phyloP scores from a whole-genome alignment of 1,140 invertebrate genomes.

The Drosophila willistoni region DNA sequence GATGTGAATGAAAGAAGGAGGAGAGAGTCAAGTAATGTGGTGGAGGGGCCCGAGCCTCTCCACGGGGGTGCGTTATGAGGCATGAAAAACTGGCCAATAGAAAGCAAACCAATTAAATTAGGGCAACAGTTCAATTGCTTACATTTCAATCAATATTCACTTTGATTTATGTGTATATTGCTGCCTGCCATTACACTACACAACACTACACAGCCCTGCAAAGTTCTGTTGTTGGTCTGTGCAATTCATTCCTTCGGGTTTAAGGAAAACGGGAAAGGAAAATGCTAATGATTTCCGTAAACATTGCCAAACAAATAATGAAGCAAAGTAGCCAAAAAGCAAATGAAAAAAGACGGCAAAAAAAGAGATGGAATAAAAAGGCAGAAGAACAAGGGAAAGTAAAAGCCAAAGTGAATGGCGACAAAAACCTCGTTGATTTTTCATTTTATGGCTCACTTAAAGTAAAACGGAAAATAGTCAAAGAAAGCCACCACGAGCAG shows the following conservation, averaged over 20 bases:
- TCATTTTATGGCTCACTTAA: constrained; percentile 65
- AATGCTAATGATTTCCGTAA: constrained; percentile 68
- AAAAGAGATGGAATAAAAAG: background rate
- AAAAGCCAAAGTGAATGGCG: constrained; percentile 26
- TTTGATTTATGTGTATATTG: constrained; percentile 39
- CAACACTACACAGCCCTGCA: background rate
- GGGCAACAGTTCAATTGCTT: constrained; percentile 41
- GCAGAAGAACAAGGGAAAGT: constrained; percentile 11
- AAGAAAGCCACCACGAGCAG: constrained; percentile 3
- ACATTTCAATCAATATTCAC: constrained; percentile 30
- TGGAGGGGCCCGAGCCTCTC: constrained; percentile 27
- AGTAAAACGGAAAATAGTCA: constrained; percentile 56
- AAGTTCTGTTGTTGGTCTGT: background rate
- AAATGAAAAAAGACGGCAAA: constrained; percentile 2
- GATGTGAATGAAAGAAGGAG: constrained; percentile 15
- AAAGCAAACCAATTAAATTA: background rate
- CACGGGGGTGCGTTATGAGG: constrained; percentile 60
- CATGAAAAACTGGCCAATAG: constrained; percentile 48
- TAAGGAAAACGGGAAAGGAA: constrained; percentile 7
- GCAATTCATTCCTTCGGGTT: constrained; percentile 53
- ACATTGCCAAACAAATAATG: constrained; percentile 60
- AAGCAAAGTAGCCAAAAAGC: constrained; percentile 26
- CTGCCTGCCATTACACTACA: constrained; percentile 2
- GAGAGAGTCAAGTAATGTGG: no score
- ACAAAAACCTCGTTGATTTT: constrained; percentile 57